phyloP scores from a whole-genome alignment of 1,140 invertebrate genomes.

The Charaxes varanes region DNA sequence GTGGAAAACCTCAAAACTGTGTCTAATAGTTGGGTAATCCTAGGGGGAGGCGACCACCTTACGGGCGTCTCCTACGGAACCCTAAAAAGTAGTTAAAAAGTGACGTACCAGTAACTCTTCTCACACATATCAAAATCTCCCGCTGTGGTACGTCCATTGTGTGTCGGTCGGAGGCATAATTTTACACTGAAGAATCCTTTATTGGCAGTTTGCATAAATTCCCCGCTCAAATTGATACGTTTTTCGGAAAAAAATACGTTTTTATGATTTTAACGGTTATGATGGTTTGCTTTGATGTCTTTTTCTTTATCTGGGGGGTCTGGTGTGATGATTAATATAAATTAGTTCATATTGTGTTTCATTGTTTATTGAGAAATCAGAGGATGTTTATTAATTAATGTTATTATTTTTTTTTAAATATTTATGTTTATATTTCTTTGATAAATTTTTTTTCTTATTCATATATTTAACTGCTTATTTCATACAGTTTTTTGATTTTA shows the following conservation, averaged over 20 bases:
- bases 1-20: too few species aligned
- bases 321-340: not conserved
- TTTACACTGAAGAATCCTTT: constrained; percentile 11
- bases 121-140: constrained; percentile 14
- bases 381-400: too few species aligned
- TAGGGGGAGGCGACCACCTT: too few species aligned
- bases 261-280: constrained; percentile 6
- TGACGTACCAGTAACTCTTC: too few species aligned
- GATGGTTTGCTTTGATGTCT: constrained; percentile 3
- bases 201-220: constrained; percentile 44
- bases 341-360: not conserved
- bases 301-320: constrained; percentile 26
- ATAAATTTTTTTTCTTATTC: too few species aligned
- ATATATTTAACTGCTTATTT: too few species aligned
- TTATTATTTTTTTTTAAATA: too few species aligned
- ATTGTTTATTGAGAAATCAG: not conserved
- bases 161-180: not conserved
- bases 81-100: too few species aligned
- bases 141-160: constrained; percentile 19
- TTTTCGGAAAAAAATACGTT: constrained; percentile 23
- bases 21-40: too few species aligned
- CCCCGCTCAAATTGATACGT: constrained; percentile 25
- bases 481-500: too few species aligned
- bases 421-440: too few species aligned
- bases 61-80: too few species aligned